Conservation (phyloP, 2,113 vertebrate species). For the Colossoma macropomum region DNA sequence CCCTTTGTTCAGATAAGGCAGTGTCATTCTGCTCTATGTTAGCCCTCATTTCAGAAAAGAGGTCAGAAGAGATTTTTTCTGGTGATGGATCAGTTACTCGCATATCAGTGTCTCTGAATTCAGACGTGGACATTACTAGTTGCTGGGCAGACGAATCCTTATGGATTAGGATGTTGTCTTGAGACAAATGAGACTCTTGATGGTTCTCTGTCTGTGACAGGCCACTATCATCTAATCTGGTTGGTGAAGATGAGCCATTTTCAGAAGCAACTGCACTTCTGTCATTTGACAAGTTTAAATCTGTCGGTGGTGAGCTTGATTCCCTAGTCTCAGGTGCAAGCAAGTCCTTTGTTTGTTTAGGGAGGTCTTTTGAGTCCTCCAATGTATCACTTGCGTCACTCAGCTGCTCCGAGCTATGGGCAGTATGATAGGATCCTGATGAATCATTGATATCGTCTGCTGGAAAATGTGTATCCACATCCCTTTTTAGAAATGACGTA, state of each 20-base stretch:
- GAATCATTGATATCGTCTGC: constrained; percentile 77
- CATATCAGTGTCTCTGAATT: constrained; percentile 38
- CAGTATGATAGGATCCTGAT: constrained; percentile 87
- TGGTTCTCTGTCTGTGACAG: constrained; percentile 20
- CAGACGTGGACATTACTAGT: constrained; percentile 7
- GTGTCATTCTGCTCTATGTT: neutral
- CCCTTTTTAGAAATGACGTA: constrained; percentile 61
- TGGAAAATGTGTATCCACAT: constrained; percentile 54
- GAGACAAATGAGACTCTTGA: constrained; percentile 11
- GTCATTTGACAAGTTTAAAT: constrained; percentile 15
- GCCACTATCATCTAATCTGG: neutral
- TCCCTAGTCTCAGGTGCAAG: neutral
- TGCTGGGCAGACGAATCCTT: constrained; percentile 30
- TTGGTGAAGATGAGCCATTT: neutral
- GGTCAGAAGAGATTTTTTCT: constrained; percentile 17
- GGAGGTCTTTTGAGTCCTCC: constrained; percentile 72
- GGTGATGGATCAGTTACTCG: constrained; percentile 24
- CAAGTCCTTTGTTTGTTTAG: constrained; percentile 12
- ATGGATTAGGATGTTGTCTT: neutral
- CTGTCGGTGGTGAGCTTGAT: constrained; percentile 5
- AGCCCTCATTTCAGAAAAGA: constrained; percentile 10
- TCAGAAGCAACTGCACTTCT: constrained; percentile 13
- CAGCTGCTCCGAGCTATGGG: constrained; percentile 78
- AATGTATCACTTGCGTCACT: constrained; percentile 82
- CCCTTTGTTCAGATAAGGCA: neutral